Evolutionary conservation across 1,140 invertebrate genomes (phyloP).

Genomic region (Aphelenchoides fujianensis): DNA sequence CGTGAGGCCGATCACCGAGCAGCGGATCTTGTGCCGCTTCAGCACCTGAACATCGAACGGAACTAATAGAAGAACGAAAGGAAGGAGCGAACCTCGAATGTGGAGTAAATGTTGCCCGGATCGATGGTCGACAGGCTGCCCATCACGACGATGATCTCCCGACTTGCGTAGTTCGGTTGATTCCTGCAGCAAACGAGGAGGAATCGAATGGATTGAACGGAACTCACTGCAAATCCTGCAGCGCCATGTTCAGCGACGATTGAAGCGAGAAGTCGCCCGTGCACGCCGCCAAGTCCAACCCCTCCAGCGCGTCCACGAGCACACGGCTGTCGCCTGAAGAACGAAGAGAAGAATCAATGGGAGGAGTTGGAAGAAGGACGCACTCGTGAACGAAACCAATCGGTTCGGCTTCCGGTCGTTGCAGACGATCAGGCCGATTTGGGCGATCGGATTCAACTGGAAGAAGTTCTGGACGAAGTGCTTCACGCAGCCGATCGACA

Average conservation of each 20-base stretch:
- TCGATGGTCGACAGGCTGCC: slow-evolving; percentile 93
- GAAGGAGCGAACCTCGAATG: slow-evolving; percentile 70
- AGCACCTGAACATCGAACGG: slow-evolving; percentile 64
- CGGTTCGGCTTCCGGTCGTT: slow-evolving; percentile 85
- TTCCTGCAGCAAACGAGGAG: slow-evolving; percentile 65
- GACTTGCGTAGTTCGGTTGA: slow-evolving; percentile 84
- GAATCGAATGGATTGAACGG: neutral
- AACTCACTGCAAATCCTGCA: slow-evolving; percentile 72
- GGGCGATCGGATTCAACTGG: slow-evolving; percentile 96
- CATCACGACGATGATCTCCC: slow-evolving; percentile 80
- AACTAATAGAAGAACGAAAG: neutral
- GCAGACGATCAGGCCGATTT: slow-evolving; percentile 86
- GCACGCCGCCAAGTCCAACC: slow-evolving; percentile 63
- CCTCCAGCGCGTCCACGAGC: slow-evolving; percentile 64
- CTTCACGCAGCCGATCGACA: slow-evolving; percentile 75
- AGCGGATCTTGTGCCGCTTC: slow-evolving; percentile 71
- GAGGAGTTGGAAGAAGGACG: neutral
- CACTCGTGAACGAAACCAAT: slow-evolving; percentile 79
- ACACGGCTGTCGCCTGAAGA: slow-evolving; percentile 64
- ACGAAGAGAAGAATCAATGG: slow-evolving; percentile 16
- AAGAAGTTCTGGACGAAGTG: slow-evolving; percentile 93
- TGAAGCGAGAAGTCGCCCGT: slow-evolving; percentile 88
- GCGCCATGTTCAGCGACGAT: slow-evolving; percentile 84
- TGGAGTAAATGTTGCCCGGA: slow-evolving; percentile 83
- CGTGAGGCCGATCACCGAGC: slow-evolving; percentile 86